A percentile compares a stretch with the other conserved stretches of the same genome.
Evolutionary conservation across 2,888 invertebrate genomes (phyloP).

Genomic region (Drosophila koepferae): DNA sequence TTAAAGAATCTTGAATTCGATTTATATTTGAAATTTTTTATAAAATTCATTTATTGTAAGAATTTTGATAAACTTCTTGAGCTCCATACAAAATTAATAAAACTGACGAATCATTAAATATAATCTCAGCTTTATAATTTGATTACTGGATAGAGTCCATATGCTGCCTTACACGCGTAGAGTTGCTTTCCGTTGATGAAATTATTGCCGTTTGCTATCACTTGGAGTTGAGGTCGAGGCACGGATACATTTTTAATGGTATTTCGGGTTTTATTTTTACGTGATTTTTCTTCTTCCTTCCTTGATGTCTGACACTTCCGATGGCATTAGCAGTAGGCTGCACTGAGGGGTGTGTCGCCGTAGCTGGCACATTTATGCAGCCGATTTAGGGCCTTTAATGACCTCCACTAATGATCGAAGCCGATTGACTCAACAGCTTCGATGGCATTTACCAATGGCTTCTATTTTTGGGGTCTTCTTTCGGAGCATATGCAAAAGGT

Average conservation of each 20-base stretch:
- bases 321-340: constrained; percentile 28
- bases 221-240: constrained; percentile 34
- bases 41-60: background rate
- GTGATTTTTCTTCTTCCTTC: constrained; percentile 32
- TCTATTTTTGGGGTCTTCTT: constrained; percentile 55
- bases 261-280: constrained; percentile 54
- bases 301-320: constrained; percentile 5
- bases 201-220: constrained; percentile 23
- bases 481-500: constrained; percentile 16
- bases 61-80: background rate
- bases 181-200: constrained; percentile 14
- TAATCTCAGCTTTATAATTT: background rate
- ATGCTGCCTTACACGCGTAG: constrained; percentile 15
- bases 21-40: background rate
- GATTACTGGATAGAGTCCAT: constrained; percentile 23
- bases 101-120: background rate
- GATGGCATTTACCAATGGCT: constrained; percentile 49
- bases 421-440: constrained; percentile 71
- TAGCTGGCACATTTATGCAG: constrained; percentile 29
- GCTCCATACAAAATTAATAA: background rate
- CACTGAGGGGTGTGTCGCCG: constrained; percentile 42
- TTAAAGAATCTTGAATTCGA: background rate
- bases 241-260: constrained; percentile 40
- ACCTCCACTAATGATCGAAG: constrained; percentile 75
- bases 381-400: constrained; percentile 75